These are phyloP conservation scores for Synergus gifuensis DNA, from an alignment of 2,888 invertebrate species.

Conservation along the genomic window DNA sequence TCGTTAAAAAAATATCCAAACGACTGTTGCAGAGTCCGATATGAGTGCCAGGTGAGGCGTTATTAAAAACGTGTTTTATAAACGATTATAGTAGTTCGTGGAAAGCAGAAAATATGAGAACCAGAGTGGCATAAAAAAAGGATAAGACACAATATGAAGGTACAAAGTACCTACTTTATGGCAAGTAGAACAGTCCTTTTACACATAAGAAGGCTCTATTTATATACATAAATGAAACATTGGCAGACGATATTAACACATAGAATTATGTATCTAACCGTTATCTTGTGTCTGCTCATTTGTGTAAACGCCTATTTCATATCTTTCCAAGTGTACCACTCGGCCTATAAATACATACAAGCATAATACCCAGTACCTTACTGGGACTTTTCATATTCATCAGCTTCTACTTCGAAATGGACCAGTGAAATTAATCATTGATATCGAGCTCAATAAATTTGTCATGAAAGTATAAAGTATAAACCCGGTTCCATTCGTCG, in stretches of 20 bases:
- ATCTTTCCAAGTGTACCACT: too few relatives aligned
- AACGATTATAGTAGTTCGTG: conserved; percentile 9
- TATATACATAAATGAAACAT: background rate
- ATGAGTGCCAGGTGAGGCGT: background rate
- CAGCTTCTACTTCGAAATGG: background rate
- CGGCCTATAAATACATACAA: too few relatives aligned
- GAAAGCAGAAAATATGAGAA: conserved; percentile 11
- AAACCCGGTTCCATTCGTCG: conserved; percentile 32
- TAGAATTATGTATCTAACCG: too few relatives aligned
- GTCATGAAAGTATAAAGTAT: conserved; percentile 35
- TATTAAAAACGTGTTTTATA: conserved; percentile 35
- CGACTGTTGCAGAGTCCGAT: conserved; percentile 6
- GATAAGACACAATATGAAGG: background rate
- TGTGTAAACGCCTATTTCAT: too few relatives aligned
- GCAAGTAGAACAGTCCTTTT: background rate
- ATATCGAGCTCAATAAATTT: conserved; percentile 25
- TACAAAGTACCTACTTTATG: conserved; percentile 9
- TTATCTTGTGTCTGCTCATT: too few relatives aligned
- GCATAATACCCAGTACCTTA: too few relatives aligned
- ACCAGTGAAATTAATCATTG: conserved; percentile 9
- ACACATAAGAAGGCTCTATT: background rate
- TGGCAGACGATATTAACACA: background rate
- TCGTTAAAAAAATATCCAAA: background rate
- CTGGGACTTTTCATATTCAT: background rate
- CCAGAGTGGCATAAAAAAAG: background rate